Conservation (phyloP, 2,113 vertebrate genomes). For the Amazona guildingii region DNA sequence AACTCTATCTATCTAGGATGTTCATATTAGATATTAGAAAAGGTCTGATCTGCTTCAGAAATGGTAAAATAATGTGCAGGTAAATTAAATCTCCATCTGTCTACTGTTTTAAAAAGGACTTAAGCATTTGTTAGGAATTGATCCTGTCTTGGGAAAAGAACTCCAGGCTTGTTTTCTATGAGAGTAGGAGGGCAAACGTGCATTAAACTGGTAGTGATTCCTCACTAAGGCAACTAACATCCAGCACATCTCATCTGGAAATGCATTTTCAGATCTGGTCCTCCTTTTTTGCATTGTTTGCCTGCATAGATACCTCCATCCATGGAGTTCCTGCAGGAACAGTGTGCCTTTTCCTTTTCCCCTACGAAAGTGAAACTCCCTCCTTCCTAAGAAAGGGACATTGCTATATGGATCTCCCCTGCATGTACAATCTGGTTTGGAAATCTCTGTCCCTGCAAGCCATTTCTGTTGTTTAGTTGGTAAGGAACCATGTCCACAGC, state of each 20-base stretch:
- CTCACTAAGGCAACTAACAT: not conserved
- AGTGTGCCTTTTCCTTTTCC: not conserved
- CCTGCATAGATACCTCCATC: not conserved
- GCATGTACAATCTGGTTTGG: not conserved
- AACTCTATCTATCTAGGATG: not conserved
- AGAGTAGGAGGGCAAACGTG: not conserved
- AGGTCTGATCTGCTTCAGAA: not conserved
- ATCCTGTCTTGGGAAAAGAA: not conserved
- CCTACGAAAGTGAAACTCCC: not conserved
- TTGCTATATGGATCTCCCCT: not conserved
- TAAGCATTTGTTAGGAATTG: not conserved
- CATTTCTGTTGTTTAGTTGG: not conserved
- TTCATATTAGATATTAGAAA: not conserved
- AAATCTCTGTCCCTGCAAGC: not conserved
- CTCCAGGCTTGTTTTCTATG: not conserved
- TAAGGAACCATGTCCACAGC: not conserved
- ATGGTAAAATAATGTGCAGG: not conserved
- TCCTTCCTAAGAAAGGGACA: not conserved
- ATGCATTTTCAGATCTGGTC: not conserved
- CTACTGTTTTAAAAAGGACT: not conserved
- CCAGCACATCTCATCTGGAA: not conserved
- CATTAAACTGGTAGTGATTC: not conserved
- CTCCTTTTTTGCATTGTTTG: not conserved
- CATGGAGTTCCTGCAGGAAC: not conserved
- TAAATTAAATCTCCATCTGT: not conserved